These are phyloP conservation scores for Galerucella pusilla DNA, from an alignment of 2,888 invertebrate genomes.

Conservation along the genomic window DNA sequence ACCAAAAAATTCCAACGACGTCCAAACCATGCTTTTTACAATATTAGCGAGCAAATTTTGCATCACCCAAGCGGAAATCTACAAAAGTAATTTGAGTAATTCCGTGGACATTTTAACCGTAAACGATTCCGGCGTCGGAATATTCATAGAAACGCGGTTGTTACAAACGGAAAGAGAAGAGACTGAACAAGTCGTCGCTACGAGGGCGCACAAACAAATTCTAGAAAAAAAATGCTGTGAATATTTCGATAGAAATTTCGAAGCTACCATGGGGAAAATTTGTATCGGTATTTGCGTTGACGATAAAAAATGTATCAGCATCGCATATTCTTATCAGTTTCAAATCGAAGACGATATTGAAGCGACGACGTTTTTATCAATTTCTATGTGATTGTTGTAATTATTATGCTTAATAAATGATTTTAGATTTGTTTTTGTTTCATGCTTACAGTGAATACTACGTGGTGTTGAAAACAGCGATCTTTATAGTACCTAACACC, in stretches of 20 bases:
- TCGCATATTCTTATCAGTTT: slow-evolving; percentile 31
- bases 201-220: slow-evolving; percentile 21
- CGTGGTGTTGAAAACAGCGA: no score
- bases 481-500: no score
- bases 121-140: slow-evolving; percentile 20
- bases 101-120: slow-evolving; percentile 23
- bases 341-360: slow-evolving; percentile 26
- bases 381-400: slow-evolving; percentile 4
- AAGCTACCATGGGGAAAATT: slow-evolving; percentile 32
- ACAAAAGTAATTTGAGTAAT: slow-evolving; percentile 21
- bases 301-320: slow-evolving; percentile 4
- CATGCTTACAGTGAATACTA: no score
- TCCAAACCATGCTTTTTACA: slow-evolving; percentile 21
- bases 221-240: slow-evolving; percentile 33
- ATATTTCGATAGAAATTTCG: slow-evolving; percentile 33
- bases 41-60: slow-evolving; percentile 31
- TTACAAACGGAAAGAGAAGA: slow-evolving; percentile 9
- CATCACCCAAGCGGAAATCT: slow-evolving; percentile 31
- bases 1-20: slow-evolving; percentile 15
- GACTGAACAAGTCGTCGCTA: slow-evolving; percentile 15
- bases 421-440: not conserved
- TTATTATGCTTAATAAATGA: not conserved
- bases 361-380: slow-evolving; percentile 15
- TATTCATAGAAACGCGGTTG: slow-evolving; percentile 20
- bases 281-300: slow-evolving; percentile 28